Percentiles rank a stretch among this genome's conserved stretches.
These are phyloP conservation scores for Epizoanthus ramosus DNA, from an alignment of 92 coral and sea anemone species.

Conservation along the genomic window DNA sequence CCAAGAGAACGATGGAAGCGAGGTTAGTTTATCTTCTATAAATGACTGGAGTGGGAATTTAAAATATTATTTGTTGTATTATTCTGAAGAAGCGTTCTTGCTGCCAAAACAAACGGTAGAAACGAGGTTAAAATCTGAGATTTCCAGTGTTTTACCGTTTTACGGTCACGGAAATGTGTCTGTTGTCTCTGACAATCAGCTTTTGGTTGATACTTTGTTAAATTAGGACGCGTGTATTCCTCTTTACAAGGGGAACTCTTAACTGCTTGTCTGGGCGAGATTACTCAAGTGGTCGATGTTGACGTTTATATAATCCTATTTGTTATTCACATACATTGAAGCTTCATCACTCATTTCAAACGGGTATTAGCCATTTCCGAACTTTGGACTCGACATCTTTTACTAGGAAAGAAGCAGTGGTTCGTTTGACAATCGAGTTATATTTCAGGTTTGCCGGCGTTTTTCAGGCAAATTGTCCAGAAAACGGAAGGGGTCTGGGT, in stretches of 20 bases:
- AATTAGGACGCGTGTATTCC: background rate
- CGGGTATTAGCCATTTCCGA: background rate
- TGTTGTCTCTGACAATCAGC: background rate
- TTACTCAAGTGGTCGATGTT: background rate
- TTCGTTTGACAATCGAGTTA: background rate
- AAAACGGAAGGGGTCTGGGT: background rate
- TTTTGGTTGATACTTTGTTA: too few species aligned
- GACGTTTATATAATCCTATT: background rate
- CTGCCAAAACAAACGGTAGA: too few species aligned
- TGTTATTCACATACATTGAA: background rate
- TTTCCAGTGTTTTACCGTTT: background rate
- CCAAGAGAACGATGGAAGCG: conserved; percentile 4
- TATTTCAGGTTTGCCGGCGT: background rate
- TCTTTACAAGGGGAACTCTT: background rate
- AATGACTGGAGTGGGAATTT: too few species aligned
- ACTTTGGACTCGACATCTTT: background rate
- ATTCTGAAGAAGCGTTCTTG: too few species aligned
- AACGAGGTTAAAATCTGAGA: background rate
- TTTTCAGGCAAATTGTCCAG: conserved; percentile 3
- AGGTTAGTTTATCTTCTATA: conserved; percentile 27
- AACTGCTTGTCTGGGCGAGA: background rate
- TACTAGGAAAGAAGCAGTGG: background rate
- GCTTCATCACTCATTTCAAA: background rate
- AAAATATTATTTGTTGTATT: too few species aligned
- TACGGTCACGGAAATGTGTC: background rate